Conservation (phyloP, 2,797 vertebrate species). For the Ispidina lecontei region DNA sequence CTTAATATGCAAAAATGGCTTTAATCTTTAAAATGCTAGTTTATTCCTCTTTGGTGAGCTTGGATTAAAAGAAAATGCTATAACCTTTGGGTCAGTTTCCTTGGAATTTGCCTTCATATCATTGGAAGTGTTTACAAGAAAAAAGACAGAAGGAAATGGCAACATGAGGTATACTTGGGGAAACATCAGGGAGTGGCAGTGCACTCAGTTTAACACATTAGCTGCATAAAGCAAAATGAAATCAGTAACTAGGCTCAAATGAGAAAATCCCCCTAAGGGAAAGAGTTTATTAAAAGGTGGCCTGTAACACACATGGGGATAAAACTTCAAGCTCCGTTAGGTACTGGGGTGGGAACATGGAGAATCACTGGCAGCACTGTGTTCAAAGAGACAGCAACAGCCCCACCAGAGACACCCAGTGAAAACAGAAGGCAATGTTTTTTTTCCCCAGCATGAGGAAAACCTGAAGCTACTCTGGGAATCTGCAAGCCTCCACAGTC, state of each 20-base stretch:
- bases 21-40: not conserved
- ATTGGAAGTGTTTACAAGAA: conserved; percentile 24
- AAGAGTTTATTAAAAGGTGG: not conserved
- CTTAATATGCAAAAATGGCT: conserved; percentile 1
- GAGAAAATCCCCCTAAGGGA: not conserved
- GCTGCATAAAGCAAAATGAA: not conserved
- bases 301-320: not conserved
- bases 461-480: not conserved
- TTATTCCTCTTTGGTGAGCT: conserved; percentile 38
- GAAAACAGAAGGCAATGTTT: not conserved
- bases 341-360: not conserved
- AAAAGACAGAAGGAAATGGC: conserved; percentile 6
- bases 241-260: not conserved
- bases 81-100: conserved; percentile 16
- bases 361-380: not conserved
- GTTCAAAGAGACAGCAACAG: not conserved
- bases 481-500: not conserved
- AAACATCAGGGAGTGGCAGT: conserved; percentile 33
- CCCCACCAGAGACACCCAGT: not conserved
- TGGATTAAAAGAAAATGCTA: conserved; percentile 13
- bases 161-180: conserved; percentile 38
- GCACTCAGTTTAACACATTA: conserved; percentile 4
- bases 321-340: not conserved
- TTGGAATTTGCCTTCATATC: conserved; percentile 54
- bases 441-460: not conserved